Conservation (phyloP, 2,888 invertebrate species). For the Clivina fossor region DNA sequence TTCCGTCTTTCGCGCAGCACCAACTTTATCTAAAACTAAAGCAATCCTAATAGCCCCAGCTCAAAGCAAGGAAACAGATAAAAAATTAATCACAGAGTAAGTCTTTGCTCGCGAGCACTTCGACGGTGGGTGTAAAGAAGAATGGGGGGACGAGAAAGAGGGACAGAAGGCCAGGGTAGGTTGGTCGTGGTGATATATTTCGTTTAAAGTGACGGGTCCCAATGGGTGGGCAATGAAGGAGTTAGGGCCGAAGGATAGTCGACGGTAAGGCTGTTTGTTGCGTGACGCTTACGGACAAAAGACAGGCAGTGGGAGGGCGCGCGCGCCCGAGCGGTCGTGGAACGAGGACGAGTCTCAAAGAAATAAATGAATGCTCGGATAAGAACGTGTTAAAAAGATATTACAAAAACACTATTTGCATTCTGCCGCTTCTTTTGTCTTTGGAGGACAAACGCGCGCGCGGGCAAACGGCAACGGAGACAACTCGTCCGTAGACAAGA, state of each 20-base stretch:
- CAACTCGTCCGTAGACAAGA: no score
- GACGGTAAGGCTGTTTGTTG: conserved; percentile 1
- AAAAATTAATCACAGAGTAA: conserved; percentile 31
- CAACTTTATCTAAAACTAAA: no score
- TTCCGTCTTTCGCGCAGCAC: no score
- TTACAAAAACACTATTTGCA: conserved; percentile 56
- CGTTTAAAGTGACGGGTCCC: conserved; percentile 21
- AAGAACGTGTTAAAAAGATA: conserved; percentile 53
- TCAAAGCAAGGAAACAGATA: conserved; percentile 24
- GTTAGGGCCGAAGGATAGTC: not conserved
- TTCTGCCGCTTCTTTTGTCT: conserved; percentile 46
- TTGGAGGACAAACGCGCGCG: no score
- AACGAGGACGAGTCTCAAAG: conserved; percentile 29
- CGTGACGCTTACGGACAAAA: conserved; percentile 9
- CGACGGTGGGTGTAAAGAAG: not conserved
- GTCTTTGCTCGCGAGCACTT: conserved; percentile 6
- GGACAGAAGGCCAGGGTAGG: conserved; percentile 16
- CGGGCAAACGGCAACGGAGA: no score
- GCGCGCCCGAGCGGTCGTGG: no score
- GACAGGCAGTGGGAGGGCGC: no score
- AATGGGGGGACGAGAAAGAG: no score
- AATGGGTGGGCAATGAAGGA: no score
- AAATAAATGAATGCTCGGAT: conserved; percentile 34
- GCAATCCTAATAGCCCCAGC: no score
- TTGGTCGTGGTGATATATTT: conserved; percentile 26